phyloP scores from a whole-genome alignment of 1,140 invertebrate species.

The Euura lappo region DNA sequence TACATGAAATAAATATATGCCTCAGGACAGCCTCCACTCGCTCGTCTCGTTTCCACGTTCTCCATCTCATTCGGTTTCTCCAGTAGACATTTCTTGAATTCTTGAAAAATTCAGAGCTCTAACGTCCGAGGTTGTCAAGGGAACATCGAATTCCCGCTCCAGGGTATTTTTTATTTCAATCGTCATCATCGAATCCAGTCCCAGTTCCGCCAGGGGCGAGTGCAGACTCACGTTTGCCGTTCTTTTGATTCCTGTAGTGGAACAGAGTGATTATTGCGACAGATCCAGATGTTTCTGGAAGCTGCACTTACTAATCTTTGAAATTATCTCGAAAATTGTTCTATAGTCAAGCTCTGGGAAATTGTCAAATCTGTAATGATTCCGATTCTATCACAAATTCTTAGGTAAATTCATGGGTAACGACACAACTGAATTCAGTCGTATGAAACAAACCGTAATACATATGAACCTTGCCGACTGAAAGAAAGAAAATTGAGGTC shows the following conservation, averaged over 20 bases:
- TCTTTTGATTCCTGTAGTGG: slow-evolving; percentile 52
- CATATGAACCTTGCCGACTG: too few relatives aligned
- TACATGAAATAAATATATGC: too few relatives aligned
- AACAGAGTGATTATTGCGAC: background rate
- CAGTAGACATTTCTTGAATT: background rate
- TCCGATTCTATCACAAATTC: slow-evolving; percentile 18
- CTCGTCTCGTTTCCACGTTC: background rate
- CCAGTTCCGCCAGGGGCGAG: slow-evolving; percentile 78
- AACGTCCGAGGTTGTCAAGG: slow-evolving; percentile 80
- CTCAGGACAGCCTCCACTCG: background rate
- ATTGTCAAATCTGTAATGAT: too few relatives aligned
- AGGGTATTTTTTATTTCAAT: slow-evolving; percentile 84
- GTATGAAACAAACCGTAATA: background rate
- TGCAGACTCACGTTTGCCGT: slow-evolving; percentile 68
- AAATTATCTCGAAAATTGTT: too few relatives aligned
- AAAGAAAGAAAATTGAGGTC: background rate
- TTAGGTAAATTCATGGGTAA: slow-evolving; percentile 29
- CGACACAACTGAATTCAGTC: background rate
- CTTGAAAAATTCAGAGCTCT: slow-evolving; percentile 54
- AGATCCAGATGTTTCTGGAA: background rate
- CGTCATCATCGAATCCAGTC: slow-evolving; percentile 76
- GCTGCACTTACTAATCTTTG: too few relatives aligned
- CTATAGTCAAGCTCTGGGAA: too few relatives aligned
- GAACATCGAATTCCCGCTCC: slow-evolving; percentile 82
- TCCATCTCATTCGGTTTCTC: too few relatives aligned